Evolutionary conservation across 2,797 vertebrate genomes (phyloP).

Genomic region (Notoglanidium macrostoma): DNA sequence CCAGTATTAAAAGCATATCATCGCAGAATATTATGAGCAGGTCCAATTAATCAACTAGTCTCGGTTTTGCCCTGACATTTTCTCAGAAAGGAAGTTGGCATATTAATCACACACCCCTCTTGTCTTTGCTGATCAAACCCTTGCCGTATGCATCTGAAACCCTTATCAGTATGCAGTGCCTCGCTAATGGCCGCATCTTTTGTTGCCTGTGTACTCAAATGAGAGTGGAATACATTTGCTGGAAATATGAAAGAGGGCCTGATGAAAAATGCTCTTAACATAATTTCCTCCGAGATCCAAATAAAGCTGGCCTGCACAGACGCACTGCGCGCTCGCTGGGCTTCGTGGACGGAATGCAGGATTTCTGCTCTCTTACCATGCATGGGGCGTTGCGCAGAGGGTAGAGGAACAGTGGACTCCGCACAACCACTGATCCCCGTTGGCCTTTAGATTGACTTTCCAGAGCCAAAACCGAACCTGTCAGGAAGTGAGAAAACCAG

Average conservation of each 20-base stretch:
- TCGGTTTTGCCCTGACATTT: conserved; percentile 35
- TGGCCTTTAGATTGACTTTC: conserved; percentile 79
- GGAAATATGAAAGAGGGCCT: conserved; percentile 36
- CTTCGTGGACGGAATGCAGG: conserved; percentile 25
- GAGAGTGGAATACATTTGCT: conserved; percentile 42
- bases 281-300: conserved; percentile 49
- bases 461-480: conserved; percentile 80
- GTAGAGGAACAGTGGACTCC: conserved; percentile 84
- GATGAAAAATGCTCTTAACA: conserved; percentile 42
- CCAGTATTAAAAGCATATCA: conserved; percentile 12
- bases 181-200: conserved; percentile 31
- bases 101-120: conserved; percentile 39
- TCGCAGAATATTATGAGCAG: not conserved
- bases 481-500: conserved; percentile 47
- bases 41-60: conserved; percentile 29
- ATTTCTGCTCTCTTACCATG: conserved; percentile 75
- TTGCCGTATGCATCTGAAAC: conserved; percentile 12
- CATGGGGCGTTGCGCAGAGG: conserved; percentile 92
- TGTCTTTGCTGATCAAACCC: conserved; percentile 31
- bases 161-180: conserved; percentile 42
- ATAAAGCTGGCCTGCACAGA: conserved; percentile 26
- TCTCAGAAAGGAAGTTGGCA: conserved; percentile 31
- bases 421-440: conserved; percentile 72
- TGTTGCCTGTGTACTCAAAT: conserved; percentile 23
- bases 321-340: not conserved